These are phyloP conservation scores for Drosophila paranaensis DNA, from an alignment of 2,888 invertebrate species.

Conservation along the genomic window DNA sequence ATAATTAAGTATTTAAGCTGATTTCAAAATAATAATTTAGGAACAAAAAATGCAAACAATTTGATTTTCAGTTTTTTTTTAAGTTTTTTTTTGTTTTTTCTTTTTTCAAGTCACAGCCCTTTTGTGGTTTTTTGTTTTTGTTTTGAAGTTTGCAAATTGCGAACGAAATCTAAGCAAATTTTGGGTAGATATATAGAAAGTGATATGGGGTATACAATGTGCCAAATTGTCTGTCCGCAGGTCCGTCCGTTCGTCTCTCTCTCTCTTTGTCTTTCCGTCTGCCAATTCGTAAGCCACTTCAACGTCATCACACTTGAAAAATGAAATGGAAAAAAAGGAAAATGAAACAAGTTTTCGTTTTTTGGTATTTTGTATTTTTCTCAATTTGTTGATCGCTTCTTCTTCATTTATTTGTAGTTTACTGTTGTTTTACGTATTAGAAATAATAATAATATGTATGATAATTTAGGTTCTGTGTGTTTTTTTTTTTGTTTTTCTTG, in stretches of 20 bases:
- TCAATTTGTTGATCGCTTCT: conserved; percentile 63
- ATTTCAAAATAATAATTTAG: conserved; percentile 10
- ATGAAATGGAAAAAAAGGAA: conserved; percentile 43
- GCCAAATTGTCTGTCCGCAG: conserved; percentile 66
- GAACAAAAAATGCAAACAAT: conserved; percentile 31
- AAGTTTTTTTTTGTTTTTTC: conserved; percentile 48
- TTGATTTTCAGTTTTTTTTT: conserved; percentile 67
- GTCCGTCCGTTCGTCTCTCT: conserved; percentile 45
- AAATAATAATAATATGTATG: conserved; percentile 73
- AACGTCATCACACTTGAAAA: conserved; percentile 41
- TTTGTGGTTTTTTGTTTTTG: conserved; percentile 53
- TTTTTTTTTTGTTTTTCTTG: conserved; percentile 41
- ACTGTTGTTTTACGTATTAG: conserved; percentile 61
- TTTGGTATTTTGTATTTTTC: conserved; percentile 59
- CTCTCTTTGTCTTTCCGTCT: conserved; percentile 26
- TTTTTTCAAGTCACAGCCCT: conserved; percentile 77
- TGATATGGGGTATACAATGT: conserved; percentile 30
- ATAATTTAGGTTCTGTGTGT: conserved; percentile 54
- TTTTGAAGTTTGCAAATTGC: conserved; percentile 26
- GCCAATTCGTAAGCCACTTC: conserved; percentile 64
- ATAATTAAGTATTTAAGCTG: conserved; percentile 43
- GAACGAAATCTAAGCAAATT: conserved; percentile 34
- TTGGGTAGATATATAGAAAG: conserved; percentile 25
- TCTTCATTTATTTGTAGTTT: conserved; percentile 52
- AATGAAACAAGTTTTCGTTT: conserved; percentile 70